Conservation (phyloP, 2,888 invertebrate species). For the Agelastica alni region DNA sequence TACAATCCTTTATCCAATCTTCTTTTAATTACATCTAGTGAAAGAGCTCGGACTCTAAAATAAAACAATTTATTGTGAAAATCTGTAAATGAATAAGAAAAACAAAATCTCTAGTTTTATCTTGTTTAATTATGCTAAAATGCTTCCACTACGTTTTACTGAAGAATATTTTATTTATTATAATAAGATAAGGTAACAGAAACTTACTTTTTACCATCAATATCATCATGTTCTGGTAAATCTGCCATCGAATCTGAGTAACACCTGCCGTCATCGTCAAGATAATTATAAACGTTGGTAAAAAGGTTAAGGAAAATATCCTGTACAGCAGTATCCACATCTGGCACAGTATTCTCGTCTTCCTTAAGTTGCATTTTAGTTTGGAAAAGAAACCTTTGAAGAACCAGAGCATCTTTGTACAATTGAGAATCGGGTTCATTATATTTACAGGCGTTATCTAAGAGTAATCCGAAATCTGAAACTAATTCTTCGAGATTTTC, state of each 20-base stretch:
- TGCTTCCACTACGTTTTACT: no score
- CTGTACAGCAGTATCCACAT: constrained; percentile 86
- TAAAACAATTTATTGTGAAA: no score
- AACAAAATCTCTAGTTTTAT: no score
- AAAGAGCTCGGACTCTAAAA: constrained; percentile 77
- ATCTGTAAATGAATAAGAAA: background rate
- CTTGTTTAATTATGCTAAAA: no score
- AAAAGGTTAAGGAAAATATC: constrained; percentile 90
- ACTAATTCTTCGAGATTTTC: constrained; percentile 84
- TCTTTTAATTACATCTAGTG: constrained; percentile 90
- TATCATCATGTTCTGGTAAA: constrained; percentile 83
- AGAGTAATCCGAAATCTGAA: constrained; percentile 89
- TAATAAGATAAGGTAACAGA: no score
- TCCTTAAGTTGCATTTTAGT: constrained; percentile 84
- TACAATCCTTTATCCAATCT: constrained; percentile 91
- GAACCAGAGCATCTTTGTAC: constrained; percentile 92
- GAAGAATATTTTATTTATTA: no score
- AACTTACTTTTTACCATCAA: constrained; percentile 67
- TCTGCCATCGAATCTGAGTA: constrained; percentile 96
- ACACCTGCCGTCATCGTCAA: constrained; percentile 95
- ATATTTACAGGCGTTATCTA: constrained; percentile 95
- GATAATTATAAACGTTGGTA: constrained; percentile 92
- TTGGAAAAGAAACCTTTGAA: constrained; percentile 90
- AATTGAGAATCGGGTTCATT: constrained; percentile 98
- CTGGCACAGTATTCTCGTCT: constrained; percentile 85